Evolutionary conservation across 2,797 vertebrate species (phyloP).

Genomic region (Cygnus olor): DNA sequence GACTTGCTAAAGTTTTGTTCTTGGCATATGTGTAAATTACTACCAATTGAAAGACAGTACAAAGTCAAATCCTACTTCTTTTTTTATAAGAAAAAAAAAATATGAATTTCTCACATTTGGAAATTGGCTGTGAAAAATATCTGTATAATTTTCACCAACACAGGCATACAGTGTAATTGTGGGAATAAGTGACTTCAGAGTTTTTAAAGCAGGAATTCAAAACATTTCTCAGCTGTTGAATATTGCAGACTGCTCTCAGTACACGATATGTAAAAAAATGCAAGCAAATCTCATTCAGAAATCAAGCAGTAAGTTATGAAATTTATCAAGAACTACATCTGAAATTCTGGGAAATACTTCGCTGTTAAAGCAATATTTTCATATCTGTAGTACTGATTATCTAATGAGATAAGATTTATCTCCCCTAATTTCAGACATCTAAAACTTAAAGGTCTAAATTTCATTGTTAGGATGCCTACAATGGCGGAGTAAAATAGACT

Average conservation of each 20-base stretch:
- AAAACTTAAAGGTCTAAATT: not conserved
- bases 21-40: not conserved
- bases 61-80: conserved; percentile 2
- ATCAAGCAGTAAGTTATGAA: not conserved
- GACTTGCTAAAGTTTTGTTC: conserved; percentile 3
- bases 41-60: not conserved
- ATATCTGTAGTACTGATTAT: not conserved
- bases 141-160: not conserved
- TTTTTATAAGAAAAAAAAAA: not conserved
- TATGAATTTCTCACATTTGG: not conserved
- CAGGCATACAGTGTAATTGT: not conserved
- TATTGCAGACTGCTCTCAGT: not conserved
- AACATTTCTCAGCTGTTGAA: not conserved
- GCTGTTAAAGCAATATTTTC: not conserved
- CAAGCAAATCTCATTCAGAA: not conserved
- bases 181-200: not conserved
- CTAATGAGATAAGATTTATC: not conserved
- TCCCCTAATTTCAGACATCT: not conserved
- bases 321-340: not conserved
- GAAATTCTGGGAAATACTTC: not conserved
- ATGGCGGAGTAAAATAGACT: not conserved
- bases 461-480: not conserved
- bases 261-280: not conserved
- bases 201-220: not conserved
- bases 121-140: not conserved